Base-by-base conservation (phyloP, 2,797 vertebrate species). In the Halcyon smyrnensis region DNA sequence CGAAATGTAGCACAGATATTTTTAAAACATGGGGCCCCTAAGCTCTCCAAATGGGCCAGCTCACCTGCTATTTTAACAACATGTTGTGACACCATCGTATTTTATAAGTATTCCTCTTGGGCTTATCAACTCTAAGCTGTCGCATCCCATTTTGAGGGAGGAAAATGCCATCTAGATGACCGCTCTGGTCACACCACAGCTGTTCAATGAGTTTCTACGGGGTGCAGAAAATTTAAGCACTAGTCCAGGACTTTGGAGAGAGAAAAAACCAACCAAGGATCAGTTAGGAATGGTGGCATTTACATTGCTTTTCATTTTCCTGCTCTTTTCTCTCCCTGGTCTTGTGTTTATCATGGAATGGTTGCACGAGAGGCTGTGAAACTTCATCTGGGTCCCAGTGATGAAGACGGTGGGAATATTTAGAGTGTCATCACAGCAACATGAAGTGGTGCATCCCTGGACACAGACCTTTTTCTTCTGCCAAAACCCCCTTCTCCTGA, bases 61-160 rank as follows among this genome's bases (percentile, higher is more conserved):
- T 96, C 92, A 96, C 81, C 86, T 92, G 89, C 92, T 95, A 94
- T 89, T 94, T 93, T 93, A 97, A 62, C 92, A 92, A 80, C 92
- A 41, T 4, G 3, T 65, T 59, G 67, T 94, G 97, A 97, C 96
- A 96, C 94, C 59, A 32, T 84, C 87, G 95, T 60, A 67, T 74
- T 95, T 95, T 89, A 80, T 77, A 82, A 70, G 63, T n/a, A 51
- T 75, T 95, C 87, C 95, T 97, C 73, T 91, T 0, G 53, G 95
- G 89, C 91, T 96, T 94, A 92, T 89, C 97, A 97, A 87, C 87
- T 93, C 59, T 18, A 14, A 84, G 87, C 89, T 97, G 94, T 96
- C 87, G 4, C 84, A 79, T 95, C 84, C 87, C 78, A 89, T 96
- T 95, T 88, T 53, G 70, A 88, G 65, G 11, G 15, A 84, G 89